Evolutionary conservation across 2,888 invertebrate species (phyloP).

Genomic region (Oasisia sp.): DNA sequence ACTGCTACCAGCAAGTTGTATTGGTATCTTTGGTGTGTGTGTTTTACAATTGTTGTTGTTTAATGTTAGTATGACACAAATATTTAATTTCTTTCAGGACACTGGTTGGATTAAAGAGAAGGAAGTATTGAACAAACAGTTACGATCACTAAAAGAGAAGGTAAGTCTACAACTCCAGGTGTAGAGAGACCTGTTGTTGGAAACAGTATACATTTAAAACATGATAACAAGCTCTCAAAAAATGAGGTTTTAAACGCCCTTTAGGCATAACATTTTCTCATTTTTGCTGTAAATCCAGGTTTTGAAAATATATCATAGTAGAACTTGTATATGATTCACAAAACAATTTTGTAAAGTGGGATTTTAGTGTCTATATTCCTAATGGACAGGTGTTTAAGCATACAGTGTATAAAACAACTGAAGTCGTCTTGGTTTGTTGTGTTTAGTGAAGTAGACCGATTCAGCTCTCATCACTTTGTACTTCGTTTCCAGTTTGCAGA

Average conservation of each 20-base stretch:
- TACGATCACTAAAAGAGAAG: conserved; percentile 35
- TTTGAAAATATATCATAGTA: no score
- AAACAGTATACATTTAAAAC: background rate
- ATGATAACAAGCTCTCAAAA: background rate
- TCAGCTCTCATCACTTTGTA: background rate
- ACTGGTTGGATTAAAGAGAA: conserved; percentile 41
- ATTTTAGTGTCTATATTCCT: no score
- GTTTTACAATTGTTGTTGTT: background rate
- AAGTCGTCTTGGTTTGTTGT: background rate
- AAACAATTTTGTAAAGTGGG: no score
- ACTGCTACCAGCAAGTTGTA: background rate
- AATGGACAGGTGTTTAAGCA: no score
- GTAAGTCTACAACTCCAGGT: conserved; percentile 14
- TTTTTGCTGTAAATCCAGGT: no score
- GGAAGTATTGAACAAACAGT: conserved; percentile 35
- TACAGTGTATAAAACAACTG: background rate
- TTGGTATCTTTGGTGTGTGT: background rate
- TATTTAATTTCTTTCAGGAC: conserved; percentile 39
- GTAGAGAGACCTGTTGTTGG: background rate
- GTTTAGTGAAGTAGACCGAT: background rate
- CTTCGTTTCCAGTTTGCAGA: background rate
- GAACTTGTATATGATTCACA: no score
- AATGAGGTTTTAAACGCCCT: background rate
- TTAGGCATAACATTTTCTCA: background rate
- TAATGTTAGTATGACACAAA: background rate